These are phyloP conservation scores for Clostera curtula DNA, from an alignment of 2,888 invertebrate species.

Conservation along the genomic window DNA sequence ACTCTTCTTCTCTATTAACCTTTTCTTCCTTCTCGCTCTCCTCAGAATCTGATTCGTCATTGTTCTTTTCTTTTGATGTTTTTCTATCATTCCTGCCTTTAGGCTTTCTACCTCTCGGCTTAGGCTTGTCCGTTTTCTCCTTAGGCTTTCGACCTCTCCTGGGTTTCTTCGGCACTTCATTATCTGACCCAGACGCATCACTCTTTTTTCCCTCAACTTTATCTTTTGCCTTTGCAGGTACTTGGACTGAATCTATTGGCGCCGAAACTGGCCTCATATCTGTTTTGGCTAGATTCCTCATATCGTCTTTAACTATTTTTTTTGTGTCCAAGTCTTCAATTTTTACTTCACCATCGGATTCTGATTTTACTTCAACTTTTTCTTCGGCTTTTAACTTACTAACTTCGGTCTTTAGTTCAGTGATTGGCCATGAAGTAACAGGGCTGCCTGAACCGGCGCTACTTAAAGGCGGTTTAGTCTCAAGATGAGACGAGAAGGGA, in stretches of 20 bases:
- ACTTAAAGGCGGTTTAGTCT: slow-evolving; percentile 56
- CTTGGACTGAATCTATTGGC: slow-evolving; percentile 25
- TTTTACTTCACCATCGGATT: slow-evolving; percentile 70
- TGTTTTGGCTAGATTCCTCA: slow-evolving; percentile 29
- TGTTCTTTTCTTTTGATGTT: slow-evolving; percentile 69
- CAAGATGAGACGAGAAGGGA: slow-evolving; percentile 46
- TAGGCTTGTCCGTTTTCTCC: slow-evolving; percentile 44
- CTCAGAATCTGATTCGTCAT: slow-evolving; percentile 69
- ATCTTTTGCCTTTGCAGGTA: slow-evolving; percentile 26
- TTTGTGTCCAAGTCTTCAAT: slow-evolving; percentile 69
- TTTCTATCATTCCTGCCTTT: slow-evolving; percentile 62
- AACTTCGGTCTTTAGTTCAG: slow-evolving; percentile 59
- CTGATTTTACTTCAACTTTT: slow-evolving; percentile 64
- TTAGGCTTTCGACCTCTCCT: slow-evolving; percentile 44
- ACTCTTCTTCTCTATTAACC: slow-evolving; percentile 73
- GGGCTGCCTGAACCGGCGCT: slow-evolving; percentile 57
- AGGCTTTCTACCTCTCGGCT: slow-evolving; percentile 53
- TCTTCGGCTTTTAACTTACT: slow-evolving; percentile 63
- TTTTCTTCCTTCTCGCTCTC: slow-evolving; percentile 76
- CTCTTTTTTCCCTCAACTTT: slow-evolving; percentile 34
- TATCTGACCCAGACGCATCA: slow-evolving; percentile 49
- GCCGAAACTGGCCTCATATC: slow-evolving; percentile 26
- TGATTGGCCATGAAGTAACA: slow-evolving; percentile 58
- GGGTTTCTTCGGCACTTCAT: slow-evolving; percentile 42
- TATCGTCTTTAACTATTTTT: slow-evolving; percentile 58